Evolutionary conservation across 2,797 vertebrate genomes (phyloP).

Genomic region (Ceryle rudis): DNA sequence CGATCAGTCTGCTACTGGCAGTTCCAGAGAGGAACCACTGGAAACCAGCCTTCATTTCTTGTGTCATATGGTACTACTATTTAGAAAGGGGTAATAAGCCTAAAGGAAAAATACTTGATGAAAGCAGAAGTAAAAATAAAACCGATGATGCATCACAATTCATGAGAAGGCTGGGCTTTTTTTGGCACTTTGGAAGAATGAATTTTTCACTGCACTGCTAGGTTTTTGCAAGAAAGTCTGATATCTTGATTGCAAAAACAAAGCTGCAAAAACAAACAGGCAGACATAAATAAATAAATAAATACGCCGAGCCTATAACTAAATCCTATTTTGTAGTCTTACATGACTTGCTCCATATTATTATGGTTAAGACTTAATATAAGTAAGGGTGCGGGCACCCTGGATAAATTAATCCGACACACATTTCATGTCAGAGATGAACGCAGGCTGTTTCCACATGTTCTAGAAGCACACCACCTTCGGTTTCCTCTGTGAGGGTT

Average conservation of each 20-base stretch:
- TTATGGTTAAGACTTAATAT: background rate
- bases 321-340: background rate
- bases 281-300: background rate
- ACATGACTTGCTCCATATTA: background rate
- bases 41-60: background rate
- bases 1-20: background rate
- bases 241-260: background rate
- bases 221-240: background rate
- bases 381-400: background rate
- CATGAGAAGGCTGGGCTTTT: background rate
- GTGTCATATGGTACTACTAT: constrained; percentile 16
- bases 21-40: background rate
- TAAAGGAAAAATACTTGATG: constrained; percentile 24
- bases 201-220: background rate
- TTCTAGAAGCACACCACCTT: background rate
- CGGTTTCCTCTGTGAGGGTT: background rate
- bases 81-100: constrained; percentile 40
- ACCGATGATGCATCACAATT: background rate
- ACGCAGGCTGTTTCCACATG: accelerated
- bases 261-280: too few relatives aligned
- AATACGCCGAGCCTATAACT: background rate
- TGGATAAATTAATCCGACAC: background rate
- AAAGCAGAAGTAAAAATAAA: constrained; percentile 62
- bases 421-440: background rate
- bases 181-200: background rate